Conservation (phyloP, 2,797 vertebrate species). For the Thripadectes ignobilis region DNA sequence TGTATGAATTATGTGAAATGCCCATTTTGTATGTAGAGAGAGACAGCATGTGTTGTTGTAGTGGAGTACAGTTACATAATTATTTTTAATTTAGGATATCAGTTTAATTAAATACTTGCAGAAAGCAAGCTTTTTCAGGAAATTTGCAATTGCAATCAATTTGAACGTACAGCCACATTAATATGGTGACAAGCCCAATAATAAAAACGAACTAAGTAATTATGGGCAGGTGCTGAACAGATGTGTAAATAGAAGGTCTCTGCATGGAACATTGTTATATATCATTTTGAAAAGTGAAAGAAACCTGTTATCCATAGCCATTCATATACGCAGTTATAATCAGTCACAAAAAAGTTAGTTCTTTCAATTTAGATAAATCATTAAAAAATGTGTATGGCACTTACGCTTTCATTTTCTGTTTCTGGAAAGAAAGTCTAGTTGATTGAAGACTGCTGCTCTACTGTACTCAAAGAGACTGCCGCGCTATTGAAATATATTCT, state of each 20-base stretch:
- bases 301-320: conserved; percentile 52
- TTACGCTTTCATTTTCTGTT: conserved; percentile 63
- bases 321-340: conserved; percentile 33
- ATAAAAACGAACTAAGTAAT: conserved; percentile 72
- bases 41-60: conserved; percentile 74
- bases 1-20: conserved; percentile 60
- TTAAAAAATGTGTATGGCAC: conserved; percentile 46
- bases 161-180: conserved; percentile 78
- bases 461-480: conserved; percentile 47
- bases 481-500: conserved; percentile 60
- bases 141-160: conserved; percentile 84
- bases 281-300: conserved; percentile 55
- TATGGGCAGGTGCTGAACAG: conserved; percentile 70
- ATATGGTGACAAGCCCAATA: conserved; percentile 75
- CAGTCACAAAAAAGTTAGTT: conserved; percentile 60
- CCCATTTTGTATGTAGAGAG: conserved; percentile 72
- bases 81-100: conserved; percentile 82
- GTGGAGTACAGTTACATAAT: conserved; percentile 81
- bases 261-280: conserved; percentile 64
- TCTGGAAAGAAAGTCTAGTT: conserved; percentile 52
- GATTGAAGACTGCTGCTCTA: conserved; percentile 70
- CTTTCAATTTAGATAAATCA: conserved; percentile 64
- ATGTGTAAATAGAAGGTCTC: conserved; percentile 67
- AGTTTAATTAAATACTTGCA: conserved; percentile 82
- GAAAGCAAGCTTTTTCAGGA: conserved; percentile 80